Conservation (phyloP, 1,140 invertebrate species). For the Leptinotarsa defecta region DNA sequence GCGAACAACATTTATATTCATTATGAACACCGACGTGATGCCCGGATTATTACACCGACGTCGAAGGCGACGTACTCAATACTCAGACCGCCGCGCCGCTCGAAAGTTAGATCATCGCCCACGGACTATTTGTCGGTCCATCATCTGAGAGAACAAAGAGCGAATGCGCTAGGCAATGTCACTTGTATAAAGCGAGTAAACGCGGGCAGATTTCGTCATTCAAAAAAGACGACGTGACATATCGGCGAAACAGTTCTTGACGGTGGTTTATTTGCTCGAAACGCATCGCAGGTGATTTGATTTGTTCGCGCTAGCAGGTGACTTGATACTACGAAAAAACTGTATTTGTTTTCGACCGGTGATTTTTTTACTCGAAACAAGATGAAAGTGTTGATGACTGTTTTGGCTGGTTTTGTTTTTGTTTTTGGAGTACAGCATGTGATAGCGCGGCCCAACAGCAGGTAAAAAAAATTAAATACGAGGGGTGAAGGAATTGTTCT, state of each 20-base stretch:
- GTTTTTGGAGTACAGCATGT: background rate
- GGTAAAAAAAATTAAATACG: background rate
- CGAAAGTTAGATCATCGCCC: background rate
- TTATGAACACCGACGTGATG: too few relatives aligned
- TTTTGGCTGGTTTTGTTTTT: background rate
- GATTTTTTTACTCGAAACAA: background rate
- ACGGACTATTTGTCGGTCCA: background rate
- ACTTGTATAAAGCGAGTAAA: background rate
- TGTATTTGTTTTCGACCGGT: too few relatives aligned
- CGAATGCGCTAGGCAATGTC: background rate
- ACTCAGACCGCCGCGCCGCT: too few relatives aligned
- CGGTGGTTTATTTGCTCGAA: background rate
- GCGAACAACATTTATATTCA: too few relatives aligned
- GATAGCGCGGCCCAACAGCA: background rate
- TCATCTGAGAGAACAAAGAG: too few relatives aligned
- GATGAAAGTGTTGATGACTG: background rate
- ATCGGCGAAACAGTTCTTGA: background rate
- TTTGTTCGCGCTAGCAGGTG: background rate
- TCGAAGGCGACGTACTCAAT: too few relatives aligned
- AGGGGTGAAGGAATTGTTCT: too few relatives aligned
- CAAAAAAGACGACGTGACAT: background rate
- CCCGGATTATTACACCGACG: too few relatives aligned
- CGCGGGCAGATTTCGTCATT: slow-evolving; percentile 7
- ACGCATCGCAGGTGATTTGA: background rate
- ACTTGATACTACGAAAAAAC: too few relatives aligned